A percentile compares a stretch with the other conserved stretches of the same genome.
phyloP scores from a whole-genome alignment of 2,797 vertebrate genomes.

The Parauchenoglanis ngamensis region DNA sequence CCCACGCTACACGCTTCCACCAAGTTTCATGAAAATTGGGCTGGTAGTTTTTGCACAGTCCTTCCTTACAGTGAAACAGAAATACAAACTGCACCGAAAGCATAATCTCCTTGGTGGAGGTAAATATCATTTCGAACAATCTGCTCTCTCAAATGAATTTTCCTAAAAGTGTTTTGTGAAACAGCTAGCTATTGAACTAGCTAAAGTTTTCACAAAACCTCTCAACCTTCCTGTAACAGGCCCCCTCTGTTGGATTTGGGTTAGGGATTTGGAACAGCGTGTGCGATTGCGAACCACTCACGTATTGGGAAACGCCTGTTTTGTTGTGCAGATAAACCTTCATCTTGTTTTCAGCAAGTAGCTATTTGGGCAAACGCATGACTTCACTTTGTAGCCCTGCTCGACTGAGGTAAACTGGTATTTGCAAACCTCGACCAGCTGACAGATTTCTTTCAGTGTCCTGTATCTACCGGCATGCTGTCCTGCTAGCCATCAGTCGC shows the following conservation, averaged over 20 bases:
- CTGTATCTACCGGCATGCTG: conserved; percentile 8
- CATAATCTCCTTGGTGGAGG: too few relatives aligned
- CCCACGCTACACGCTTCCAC: too few relatives aligned
- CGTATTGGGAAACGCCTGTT: background rate
- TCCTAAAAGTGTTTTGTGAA: background rate
- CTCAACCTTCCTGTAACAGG: background rate
- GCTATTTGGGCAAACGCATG: background rate
- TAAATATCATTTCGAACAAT: background rate
- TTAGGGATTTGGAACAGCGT: too few relatives aligned
- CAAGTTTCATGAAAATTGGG: too few relatives aligned
- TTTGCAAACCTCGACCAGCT: conserved; percentile 16
- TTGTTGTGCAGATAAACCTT: background rate
- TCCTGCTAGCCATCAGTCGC: background rate
- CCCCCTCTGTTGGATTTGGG: background rate
- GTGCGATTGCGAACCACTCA: background rate
- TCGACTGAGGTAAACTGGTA: background rate
- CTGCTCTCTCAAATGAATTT: background rate
- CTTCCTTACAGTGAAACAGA: too few relatives aligned
- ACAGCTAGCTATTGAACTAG: background rate
- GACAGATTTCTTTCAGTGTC: conserved; percentile 19
- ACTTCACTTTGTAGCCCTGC: background rate
- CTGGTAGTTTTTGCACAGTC: too few relatives aligned
- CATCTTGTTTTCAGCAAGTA: background rate
- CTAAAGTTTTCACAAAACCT: background rate
- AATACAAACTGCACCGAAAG: too few relatives aligned